A percentile compares a stretch with the other conserved stretches of the same genome.
phyloP scores from a whole-genome alignment of 2,888 invertebrate species.

The Agonopterix heracliana region DNA sequence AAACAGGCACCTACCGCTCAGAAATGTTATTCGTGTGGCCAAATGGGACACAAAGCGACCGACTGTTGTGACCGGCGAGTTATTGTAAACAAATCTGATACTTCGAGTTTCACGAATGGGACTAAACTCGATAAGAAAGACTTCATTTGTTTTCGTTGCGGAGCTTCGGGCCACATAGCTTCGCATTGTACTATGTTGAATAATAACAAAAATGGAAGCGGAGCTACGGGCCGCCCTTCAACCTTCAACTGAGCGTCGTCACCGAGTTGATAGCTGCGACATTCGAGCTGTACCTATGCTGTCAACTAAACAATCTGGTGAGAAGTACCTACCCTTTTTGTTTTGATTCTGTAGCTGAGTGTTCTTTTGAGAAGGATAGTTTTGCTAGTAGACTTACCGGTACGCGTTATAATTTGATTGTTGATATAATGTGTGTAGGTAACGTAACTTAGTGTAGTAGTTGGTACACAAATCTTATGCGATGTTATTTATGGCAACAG shows the following conservation, averaged over 20 bases:
- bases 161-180: neutral
- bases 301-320: too few species aligned
- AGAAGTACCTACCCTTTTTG: slow-evolving; percentile 8
- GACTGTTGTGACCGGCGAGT: neutral
- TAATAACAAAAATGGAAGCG: neutral
- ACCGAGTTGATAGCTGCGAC: slow-evolving; percentile 1
- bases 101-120: too few species aligned
- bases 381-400: slow-evolving; percentile 4
- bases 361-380: slow-evolving; percentile 7
- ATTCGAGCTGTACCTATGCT: too few species aligned
- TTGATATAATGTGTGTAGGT: slow-evolving; percentile 6
- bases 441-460: neutral
- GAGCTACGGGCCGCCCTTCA: neutral
- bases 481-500: neutral
- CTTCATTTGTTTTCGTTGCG: neutral
- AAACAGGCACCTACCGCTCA: neutral
- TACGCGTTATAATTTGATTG: slow-evolving; percentile 1
- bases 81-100: neutral
- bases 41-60: neutral
- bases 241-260: neutral
- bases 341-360: slow-evolving; percentile 10
- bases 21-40: neutral
- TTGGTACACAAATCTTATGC: neutral
- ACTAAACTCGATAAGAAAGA: neutral
- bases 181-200: neutral